Conservation (phyloP, 2,797 vertebrate genomes). For the Myotis daubentonii region DNA sequence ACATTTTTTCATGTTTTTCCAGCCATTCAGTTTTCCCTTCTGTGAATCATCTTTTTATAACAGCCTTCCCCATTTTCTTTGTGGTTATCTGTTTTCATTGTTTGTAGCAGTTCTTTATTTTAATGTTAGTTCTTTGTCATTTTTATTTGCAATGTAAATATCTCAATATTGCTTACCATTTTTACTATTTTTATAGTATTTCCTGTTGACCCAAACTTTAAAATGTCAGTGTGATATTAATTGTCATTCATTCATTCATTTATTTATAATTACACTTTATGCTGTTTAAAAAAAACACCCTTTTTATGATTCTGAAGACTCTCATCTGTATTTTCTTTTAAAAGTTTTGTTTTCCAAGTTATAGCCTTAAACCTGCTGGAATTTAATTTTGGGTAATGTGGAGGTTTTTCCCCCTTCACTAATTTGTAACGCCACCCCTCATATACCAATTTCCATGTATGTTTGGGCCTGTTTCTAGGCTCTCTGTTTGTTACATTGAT, state of each 20-base stretch:
- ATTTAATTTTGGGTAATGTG: not conserved
- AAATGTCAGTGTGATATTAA: not conserved
- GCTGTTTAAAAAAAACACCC: not conserved
- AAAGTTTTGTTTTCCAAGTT: not conserved
- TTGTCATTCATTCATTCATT: not conserved
- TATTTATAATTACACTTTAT: not conserved
- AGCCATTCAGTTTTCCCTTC: not conserved
- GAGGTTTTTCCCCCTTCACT: not conserved
- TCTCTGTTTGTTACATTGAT: not conserved
- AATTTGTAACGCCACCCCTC: not conserved
- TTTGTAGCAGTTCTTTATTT: not conserved
- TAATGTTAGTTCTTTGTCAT: not conserved
- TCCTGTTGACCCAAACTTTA: conserved; percentile 15
- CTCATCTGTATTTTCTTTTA: not conserved
- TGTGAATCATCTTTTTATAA: conserved; percentile 28
- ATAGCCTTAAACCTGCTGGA: not conserved
- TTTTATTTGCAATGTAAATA: not conserved
- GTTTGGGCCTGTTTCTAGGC: not conserved
- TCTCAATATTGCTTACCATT: not conserved
- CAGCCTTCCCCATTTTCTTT: not conserved
- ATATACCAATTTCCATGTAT: not conserved
- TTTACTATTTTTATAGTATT: not conserved
- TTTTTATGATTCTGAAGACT: not conserved
- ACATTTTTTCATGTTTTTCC: conserved; percentile 5
- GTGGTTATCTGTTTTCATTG: conserved; percentile 19